Evolutionary conservation across 1,140 invertebrate species (phyloP).

Genomic region (Forficula auricularia): DNA sequence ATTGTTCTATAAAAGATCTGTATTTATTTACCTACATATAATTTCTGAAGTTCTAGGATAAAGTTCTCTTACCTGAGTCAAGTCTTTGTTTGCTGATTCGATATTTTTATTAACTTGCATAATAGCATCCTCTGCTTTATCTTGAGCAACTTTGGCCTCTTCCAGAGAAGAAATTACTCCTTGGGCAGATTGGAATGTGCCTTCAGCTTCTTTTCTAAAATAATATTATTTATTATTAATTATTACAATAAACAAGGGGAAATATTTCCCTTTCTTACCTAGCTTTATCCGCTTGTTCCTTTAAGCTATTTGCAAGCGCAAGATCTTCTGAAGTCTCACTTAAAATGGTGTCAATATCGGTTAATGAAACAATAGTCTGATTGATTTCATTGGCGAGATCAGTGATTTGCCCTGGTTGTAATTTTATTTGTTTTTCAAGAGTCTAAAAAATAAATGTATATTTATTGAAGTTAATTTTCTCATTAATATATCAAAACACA

Average conservation of each 20-base stretch:
- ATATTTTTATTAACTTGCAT: conserved; percentile 64
- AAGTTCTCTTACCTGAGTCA: conserved; percentile 32
- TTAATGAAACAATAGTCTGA: conserved; percentile 63
- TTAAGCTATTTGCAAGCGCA: conserved; percentile 49
- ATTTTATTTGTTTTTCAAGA: conserved; percentile 42
- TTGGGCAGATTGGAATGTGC: conserved; percentile 34
- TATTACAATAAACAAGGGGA: neutral
- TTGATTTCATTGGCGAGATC: conserved; percentile 69
- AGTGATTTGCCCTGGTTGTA: conserved; percentile 71
- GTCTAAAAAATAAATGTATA: conserved; percentile 20
- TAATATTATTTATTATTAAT: conserved; percentile 9
- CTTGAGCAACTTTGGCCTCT: conserved; percentile 58
- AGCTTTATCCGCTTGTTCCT: conserved; percentile 52
- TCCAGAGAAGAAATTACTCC: conserved; percentile 37
- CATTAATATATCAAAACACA: no score
- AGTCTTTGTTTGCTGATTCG: conserved; percentile 48
- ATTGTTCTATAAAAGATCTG: no score
- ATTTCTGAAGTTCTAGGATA: no score
- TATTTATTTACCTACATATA: no score
- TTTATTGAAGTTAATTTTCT: no score
- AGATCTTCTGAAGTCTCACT: conserved; percentile 65
- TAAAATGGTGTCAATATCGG: conserved; percentile 79
- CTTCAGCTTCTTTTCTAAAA: conserved; percentile 30
- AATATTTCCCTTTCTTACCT: conserved; percentile 35
- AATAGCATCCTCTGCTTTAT: conserved; percentile 58